phyloP scores from a whole-genome alignment of 92 coral and sea anemone genomes.

The Galaxea fascicularis region DNA sequence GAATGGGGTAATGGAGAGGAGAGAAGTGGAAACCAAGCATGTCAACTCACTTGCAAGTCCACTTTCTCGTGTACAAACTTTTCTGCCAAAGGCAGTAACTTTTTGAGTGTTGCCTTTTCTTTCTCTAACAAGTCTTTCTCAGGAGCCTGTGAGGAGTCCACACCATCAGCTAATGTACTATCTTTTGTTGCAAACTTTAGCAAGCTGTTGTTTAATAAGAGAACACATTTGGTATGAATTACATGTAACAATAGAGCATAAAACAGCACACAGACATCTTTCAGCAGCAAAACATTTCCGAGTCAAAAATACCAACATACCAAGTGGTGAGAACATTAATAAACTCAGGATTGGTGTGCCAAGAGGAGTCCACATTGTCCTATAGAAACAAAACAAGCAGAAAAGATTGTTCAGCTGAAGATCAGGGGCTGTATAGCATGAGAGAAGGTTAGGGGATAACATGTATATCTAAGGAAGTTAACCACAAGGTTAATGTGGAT shows the following conservation, averaged over 20 bases:
- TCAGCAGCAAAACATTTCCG: background rate
- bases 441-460: background rate
- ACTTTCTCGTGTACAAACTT: conserved; percentile 91
- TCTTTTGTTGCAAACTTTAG: conserved; percentile 88
- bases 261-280: background rate
- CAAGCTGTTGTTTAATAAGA: conserved; percentile 57
- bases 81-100: conserved; percentile 86
- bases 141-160: conserved; percentile 77
- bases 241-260: background rate
- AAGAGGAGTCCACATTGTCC: conserved; percentile 87
- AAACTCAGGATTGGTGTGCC: conserved; percentile 89
- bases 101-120: conserved; percentile 86
- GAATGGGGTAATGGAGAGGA: background rate
- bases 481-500: no score
- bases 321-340: conserved; percentile 88
- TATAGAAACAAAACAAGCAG: conserved; percentile 12
- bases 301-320: conserved; percentile 51
- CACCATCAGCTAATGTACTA: conserved; percentile 81
- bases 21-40: background rate
- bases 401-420: background rate
- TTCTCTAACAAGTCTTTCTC: conserved; percentile 90
- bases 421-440: background rate
- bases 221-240: background rate
- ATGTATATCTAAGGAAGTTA: background rate
- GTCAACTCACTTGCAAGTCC: conserved; percentile 78